A percentile compares a stretch with the other conserved stretches of the same genome.
phyloP scores from a whole-genome alignment of 92 coral and sea anemone species.

The Umimayanthus kanabou region DNA sequence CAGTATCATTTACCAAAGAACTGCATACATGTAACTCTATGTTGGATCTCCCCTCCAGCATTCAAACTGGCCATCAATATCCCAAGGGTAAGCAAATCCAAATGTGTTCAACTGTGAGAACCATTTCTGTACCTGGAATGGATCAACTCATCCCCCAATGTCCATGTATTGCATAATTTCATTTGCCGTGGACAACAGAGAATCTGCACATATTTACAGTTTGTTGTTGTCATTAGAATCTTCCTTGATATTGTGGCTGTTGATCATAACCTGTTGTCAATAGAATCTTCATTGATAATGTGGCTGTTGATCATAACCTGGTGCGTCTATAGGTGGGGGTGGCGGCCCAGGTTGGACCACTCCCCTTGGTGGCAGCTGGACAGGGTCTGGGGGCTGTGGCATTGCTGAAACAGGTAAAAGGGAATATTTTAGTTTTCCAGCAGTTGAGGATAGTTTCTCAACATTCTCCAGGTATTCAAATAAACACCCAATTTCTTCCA shows the following conservation, averaged over 20 bases:
- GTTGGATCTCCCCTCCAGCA: not conserved
- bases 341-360: slow-evolving; percentile 67
- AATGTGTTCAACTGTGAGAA: not conserved
- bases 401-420: slow-evolving; percentile 64
- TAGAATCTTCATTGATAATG: slow-evolving; percentile 66
- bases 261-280: slow-evolving; percentile 83
- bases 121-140: not conserved
- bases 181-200: not conserved
- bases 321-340: slow-evolving; percentile 70
- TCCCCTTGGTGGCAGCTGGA: slow-evolving; percentile 90
- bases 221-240: not conserved
- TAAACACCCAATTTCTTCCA: no score
- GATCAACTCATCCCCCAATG: not conserved
- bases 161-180: not conserved
- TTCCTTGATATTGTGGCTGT: slow-evolving; percentile 88
- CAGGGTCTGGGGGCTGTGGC: slow-evolving; percentile 99
- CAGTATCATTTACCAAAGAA: no score
- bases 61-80: not conserved
- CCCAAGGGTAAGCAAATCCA: not conserved
- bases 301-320: slow-evolving; percentile 97
- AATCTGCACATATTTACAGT: slow-evolving; percentile 24
- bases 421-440: no score
- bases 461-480: no score
- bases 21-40: no score
- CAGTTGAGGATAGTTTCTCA: no score